phyloP scores from a whole-genome alignment of 37 sponge, comb jelly and placozoan genomes.

The Axinella damicornis region DNA sequence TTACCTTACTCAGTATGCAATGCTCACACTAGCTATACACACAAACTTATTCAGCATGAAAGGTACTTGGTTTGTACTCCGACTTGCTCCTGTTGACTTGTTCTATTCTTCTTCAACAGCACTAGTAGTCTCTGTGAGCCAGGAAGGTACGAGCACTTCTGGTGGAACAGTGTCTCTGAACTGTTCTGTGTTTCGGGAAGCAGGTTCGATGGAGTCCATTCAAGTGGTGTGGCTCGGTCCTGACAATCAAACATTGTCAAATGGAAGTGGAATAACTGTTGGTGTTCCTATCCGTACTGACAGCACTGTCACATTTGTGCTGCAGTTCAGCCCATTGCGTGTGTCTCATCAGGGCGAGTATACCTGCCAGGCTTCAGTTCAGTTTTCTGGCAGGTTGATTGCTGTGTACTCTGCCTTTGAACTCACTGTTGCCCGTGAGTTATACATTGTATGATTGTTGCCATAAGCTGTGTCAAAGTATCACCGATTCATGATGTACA shows the following conservation, averaged over 20 bases:
- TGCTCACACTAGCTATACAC: not conserved
- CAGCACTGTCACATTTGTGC: constrained; percentile 18
- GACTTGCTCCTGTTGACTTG: too few species aligned
- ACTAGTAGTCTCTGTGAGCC: not conserved
- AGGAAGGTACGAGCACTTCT: not conserved
- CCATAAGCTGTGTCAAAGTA: too few species aligned
- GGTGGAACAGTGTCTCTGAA: not conserved
- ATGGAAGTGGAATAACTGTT: constrained; percentile 10
- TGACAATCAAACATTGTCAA: not conserved
- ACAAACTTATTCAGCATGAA: too few species aligned
- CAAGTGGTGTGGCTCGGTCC: not conserved
- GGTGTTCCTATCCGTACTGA: not conserved
- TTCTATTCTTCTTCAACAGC: not conserved
- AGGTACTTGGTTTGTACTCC: too few species aligned
- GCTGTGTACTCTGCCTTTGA: not conserved
- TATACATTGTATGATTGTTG: not conserved
- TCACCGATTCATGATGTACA: too few species aligned
- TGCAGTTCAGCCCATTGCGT: constrained; percentile 4
- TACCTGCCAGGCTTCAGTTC: constrained; percentile 6
- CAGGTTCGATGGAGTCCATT: not conserved
- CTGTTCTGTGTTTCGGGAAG: not conserved
- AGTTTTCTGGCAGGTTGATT: not conserved
- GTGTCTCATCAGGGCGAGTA: constrained; percentile 7
- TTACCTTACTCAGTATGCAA: too few species aligned
- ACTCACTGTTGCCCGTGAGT: not conserved